phyloP scores from a whole-genome alignment of 2,888 invertebrate species.

The Drosophila colorata region DNA sequence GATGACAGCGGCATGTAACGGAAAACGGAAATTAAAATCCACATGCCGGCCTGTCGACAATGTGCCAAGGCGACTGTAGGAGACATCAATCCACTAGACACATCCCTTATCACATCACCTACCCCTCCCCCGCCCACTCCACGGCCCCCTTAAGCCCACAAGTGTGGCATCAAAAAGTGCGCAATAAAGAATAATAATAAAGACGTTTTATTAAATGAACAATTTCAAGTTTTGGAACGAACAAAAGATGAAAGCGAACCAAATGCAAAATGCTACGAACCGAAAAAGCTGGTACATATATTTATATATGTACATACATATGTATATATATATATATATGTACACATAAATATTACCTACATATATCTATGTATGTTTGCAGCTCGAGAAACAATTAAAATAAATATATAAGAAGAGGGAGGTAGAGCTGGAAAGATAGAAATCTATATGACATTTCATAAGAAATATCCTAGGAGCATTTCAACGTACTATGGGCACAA shows the following conservation, averaged over 20 bases:
- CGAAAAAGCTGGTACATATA: background rate
- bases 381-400: conserved; percentile 44
- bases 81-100: conserved; percentile 29
- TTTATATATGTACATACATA: background rate
- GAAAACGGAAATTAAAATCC: conserved; percentile 74
- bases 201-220: conserved; percentile 27
- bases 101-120: background rate
- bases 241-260: conserved; percentile 35
- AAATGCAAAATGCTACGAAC: conserved; percentile 8
- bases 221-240: conserved; percentile 23
- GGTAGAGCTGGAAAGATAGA: background rate
- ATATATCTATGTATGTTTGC: background rate
- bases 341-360: background rate
- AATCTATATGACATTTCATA: conserved; percentile 30
- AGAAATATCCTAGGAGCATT: conserved; percentile 28
- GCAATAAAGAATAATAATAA: conserved; percentile 38
- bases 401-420: conserved; percentile 9
- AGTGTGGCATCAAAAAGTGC: conserved; percentile 17
- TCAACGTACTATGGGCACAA: background rate
- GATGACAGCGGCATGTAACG: conserved; percentile 63
- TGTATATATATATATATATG: background rate
- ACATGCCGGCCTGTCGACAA: conserved; percentile 48
- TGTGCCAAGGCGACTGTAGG: conserved; percentile 29
- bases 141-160: background rate
- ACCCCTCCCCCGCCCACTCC: background rate